Evolutionary conservation across 2,113 vertebrate genomes (phyloP), one percentile per base, ranked within the genome.

Genomic region (Pangasianodon gigas): DNA sequence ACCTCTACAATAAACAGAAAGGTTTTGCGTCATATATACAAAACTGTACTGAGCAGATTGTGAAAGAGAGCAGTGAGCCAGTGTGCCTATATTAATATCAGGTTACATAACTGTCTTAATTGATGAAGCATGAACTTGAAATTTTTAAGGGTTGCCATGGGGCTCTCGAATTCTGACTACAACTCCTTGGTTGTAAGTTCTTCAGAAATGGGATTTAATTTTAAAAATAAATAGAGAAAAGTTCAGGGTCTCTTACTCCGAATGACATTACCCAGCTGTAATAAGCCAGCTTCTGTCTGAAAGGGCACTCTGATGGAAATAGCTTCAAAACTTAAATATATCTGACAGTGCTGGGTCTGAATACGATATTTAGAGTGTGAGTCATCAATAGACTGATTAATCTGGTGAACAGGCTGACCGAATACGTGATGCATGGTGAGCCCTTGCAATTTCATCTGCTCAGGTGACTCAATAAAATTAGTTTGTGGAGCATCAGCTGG

Each of bases 381-480:
- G 48, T 88, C 62, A 44, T 44, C 62, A 62, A 77, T 75, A 77
- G 4, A 24, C 16, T 77, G 46, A 89, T 87, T 54, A 67, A 87
- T 87, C 79, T 75, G 5, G 6, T 52, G 79, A 71, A 54, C 56
- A 80, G 41, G 56, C n/a, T 26, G 32, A 46, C 18, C 41, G 6
- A 58, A 62, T 6, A 19, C 37, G 56, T 65, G 18, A 65, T 88
- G 41, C 16, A 48, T 52, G 29, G 29, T 44, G n/a, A 69, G 79
- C 71, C 1, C 16, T 87, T 41, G 44, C 29, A 80, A 82, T 62
- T 54, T 88, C 51, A 82, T 91, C 51, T 89, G 84, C 46, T 67
- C 51, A 41, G 24, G 56, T 44, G 41, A 65, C 82, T 86, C 85
- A 77, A 41, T 29, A 41, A 89, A 89, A 79, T 84, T 16, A 81